A percentile compares a stretch with the other conserved stretches of the same genome.
phyloP scores from a whole-genome alignment of 2,888 invertebrate species.

The Peribatodes rhomboidaria region DNA sequence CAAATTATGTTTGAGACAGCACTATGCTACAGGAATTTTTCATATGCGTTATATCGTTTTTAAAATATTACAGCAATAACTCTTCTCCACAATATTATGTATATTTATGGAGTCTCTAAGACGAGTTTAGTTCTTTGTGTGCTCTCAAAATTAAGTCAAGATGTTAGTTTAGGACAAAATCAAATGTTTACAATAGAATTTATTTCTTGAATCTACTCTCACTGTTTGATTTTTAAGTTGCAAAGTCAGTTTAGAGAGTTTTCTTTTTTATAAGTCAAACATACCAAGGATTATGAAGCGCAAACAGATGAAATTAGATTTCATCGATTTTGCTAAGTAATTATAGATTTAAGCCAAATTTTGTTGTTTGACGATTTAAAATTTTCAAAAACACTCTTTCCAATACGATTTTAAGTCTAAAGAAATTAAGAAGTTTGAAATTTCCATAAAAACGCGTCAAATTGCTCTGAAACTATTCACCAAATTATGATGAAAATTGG shows the following conservation, averaged over 20 bases:
- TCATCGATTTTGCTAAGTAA: conserved; percentile 1
- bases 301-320: conserved; percentile 12
- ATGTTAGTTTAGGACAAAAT: conserved; percentile 59
- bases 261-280: conserved; percentile 19
- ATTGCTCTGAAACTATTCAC: too few relatives aligned
- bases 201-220: conserved; percentile 50
- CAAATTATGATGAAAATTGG: too few relatives aligned
- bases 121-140: conserved; percentile 53
- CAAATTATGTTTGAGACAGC: background rate
- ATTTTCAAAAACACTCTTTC: background rate
- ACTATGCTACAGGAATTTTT: conserved; percentile 68
- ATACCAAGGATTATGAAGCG: background rate
- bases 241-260: conserved; percentile 40
- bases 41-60: conserved; percentile 72
- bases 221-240: conserved; percentile 50
- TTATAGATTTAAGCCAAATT: background rate
- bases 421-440: too few relatives aligned
- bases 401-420: too few relatives aligned
- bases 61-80: conserved; percentile 61
- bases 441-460: too few relatives aligned
- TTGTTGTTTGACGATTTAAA: background rate
- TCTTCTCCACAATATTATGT: conserved; percentile 40
- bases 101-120: conserved; percentile 38
- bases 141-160: conserved; percentile 56
- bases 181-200: conserved; percentile 58